A percentile compares a stretch with the other conserved stretches of the same genome.
Conservation (phyloP, 2,113 vertebrate genomes). For the Dissostichus mawsoni region DNA sequence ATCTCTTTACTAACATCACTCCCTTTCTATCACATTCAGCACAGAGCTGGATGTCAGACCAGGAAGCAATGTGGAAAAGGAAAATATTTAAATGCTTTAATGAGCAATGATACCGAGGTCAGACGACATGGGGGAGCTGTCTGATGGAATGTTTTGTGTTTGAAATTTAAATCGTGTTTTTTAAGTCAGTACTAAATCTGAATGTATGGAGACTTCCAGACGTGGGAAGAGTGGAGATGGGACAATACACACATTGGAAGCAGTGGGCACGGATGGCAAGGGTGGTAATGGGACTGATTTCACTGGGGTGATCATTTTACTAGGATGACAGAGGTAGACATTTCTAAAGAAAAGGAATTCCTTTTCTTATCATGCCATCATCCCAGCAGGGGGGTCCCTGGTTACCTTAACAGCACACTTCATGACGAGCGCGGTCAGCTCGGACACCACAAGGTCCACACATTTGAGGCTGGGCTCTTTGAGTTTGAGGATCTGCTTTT, state of each 20-base stretch:
- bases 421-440: constrained; percentile 92
- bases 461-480: constrained; percentile 98
- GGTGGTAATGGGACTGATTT: constrained; percentile 32
- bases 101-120: constrained; percentile 37
- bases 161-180: constrained; percentile 34
- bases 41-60: constrained; percentile 22
- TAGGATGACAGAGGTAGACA: constrained; percentile 20
- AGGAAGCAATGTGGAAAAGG: constrained; percentile 23
- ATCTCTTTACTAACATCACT: constrained; percentile 19
- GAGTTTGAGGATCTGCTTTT: constrained; percentile 98
- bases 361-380: constrained; percentile 41
- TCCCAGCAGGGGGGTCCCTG: constrained; percentile 36
- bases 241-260: constrained; percentile 26
- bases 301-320: constrained; percentile 37
- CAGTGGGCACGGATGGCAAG: constrained; percentile 26
- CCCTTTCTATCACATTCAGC: constrained; percentile 29
- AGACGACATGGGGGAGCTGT: constrained; percentile 3
- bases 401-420: constrained; percentile 96
- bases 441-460: constrained; percentile 95
- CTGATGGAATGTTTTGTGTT: constrained; percentile 36
- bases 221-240: background rate
- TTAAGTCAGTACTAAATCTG: background rate
- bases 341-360: constrained; percentile 33
- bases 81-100: constrained; percentile 6
- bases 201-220: constrained; percentile 19